A percentile compares a stretch with the other conserved stretches of the same genome.
These are phyloP conservation scores for Drosophila niveifrons DNA, from an alignment of 2,888 invertebrate species.

Conservation along the genomic window DNA sequence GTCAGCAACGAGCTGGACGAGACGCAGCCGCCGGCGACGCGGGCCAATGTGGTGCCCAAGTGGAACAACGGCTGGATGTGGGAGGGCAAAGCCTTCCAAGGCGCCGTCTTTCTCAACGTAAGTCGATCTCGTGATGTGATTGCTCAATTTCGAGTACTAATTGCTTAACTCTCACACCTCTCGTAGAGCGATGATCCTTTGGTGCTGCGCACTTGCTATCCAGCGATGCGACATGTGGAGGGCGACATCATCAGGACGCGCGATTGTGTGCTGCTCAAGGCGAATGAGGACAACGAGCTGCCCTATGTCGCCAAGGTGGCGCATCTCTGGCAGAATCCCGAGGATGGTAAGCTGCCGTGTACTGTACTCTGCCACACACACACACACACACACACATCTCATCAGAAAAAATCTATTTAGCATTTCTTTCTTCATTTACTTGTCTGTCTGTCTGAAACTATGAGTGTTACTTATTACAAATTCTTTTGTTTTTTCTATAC, in stretches of 20 bases:
- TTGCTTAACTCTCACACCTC: slow-evolving; percentile 30
- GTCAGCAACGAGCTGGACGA: slow-evolving; percentile 85
- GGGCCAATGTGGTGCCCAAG: slow-evolving; percentile 87
- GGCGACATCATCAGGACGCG: slow-evolving; percentile 94
- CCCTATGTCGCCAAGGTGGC: slow-evolving; percentile 98
- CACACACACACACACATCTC: not conserved
- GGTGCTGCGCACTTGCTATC: slow-evolving; percentile 93
- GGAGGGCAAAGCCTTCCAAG: slow-evolving; percentile 93
- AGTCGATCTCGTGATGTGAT: slow-evolving; percentile 52
- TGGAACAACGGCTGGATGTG: slow-evolving; percentile 98
- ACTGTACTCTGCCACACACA: slow-evolving; percentile 5
- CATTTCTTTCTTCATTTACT: no score
- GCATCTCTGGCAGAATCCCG: slow-evolving; percentile 97
- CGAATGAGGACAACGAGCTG: slow-evolving; percentile 93
- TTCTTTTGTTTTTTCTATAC: no score
- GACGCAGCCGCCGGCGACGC: slow-evolving; percentile 85
- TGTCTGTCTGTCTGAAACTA: no score
- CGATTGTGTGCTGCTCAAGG: slow-evolving; percentile 96
- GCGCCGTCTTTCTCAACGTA: slow-evolving; percentile 95
- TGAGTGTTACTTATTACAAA: no score
- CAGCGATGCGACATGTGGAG: slow-evolving; percentile 94
- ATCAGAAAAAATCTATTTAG: not conserved
- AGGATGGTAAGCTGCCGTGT: slow-evolving; percentile 89
- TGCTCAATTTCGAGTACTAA: not conserved
- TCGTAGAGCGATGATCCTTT: slow-evolving; percentile 90